These are phyloP conservation scores for Chaenogobius annularis DNA, from an alignment of 2,113 vertebrate species.

Conservation along the genomic window DNA sequence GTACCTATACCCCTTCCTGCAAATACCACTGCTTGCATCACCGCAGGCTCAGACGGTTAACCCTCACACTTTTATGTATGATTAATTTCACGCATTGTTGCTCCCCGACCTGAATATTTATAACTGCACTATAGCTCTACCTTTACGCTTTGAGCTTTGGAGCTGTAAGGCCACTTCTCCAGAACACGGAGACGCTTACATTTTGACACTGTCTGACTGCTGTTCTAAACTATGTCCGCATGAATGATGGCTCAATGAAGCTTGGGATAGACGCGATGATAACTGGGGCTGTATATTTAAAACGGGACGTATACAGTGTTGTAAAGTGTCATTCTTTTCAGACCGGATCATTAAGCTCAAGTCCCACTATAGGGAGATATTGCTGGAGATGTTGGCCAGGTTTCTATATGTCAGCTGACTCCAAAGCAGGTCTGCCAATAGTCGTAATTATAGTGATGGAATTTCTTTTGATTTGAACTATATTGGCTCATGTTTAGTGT, in stretches of 20 bases:
- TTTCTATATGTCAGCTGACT: neutral
- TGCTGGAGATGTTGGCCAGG: no score
- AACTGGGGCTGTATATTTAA: neutral
- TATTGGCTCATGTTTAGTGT: neutral
- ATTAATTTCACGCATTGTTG: conserved; percentile 14
- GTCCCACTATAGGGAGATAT: neutral
- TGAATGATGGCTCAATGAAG: conserved; percentile 1
- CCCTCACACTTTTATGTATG: conserved; percentile 4
- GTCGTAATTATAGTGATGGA: neutral
- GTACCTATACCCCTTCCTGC: neutral
- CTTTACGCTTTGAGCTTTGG: neutral
- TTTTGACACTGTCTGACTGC: neutral
- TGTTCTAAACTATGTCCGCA: neutral
- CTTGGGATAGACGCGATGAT: neutral
- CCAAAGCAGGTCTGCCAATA: neutral
- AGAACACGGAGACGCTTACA: neutral
- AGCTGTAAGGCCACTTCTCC: neutral
- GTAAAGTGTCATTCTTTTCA: conserved; percentile 3
- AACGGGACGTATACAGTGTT: neutral
- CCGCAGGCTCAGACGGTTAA: neutral
- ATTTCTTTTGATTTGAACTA: neutral
- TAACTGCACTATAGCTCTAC: neutral
- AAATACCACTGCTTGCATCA: neutral
- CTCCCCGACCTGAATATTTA: conserved; percentile 4
- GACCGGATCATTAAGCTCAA: neutral